Evolutionary conservation across 2,888 invertebrate genomes (phyloP), one percentile per base, ranked within the genome.

Genomic region (Rosalia funebris): DNA sequence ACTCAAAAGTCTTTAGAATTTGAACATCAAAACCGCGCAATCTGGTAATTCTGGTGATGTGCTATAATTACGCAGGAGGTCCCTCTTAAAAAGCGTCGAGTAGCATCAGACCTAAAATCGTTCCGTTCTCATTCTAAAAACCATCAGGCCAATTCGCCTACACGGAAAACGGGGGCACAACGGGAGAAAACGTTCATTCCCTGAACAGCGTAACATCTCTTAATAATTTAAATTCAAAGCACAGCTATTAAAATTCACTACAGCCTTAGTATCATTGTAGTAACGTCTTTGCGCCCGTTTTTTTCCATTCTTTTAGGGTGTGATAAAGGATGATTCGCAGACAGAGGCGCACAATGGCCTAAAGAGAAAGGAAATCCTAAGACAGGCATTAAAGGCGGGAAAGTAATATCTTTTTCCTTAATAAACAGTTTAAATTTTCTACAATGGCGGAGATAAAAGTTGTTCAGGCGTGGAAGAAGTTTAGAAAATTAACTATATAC

Each of bases 201-300:
- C 17, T 37, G 50, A 39, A 25, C 20, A 19, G 31, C 50, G 19
- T 50, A 39, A 16, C 37, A 25, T 50, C 50, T 39, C 39, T 39
- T 50, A 39, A 50, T 39, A 39, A 50, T 50, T 50, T 50, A 16
- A 50, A 48, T 48, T 48, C 48, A 48, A 48, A 50, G 12, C 39
- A 39, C 15, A 12, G 37, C 39, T 31, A 39, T 50, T 50, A 50
- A 50, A 50, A 50, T 50, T 50, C 50, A 50, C 50, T 50, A 50
- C 50, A 20, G 14, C 37, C 17, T 48, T 34, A 17, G 36, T 48
- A 48, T 48, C 48, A 20, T 48, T 50, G 39, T 50, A 50, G 15
- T 34, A 50, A 50, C 39, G 37, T 20, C 50, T 39, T 50, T 39
- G 50, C 39, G 20, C 50, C 39, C 50, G 50, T 39, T 20, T 50